Evolutionary conservation across 2,888 invertebrate genomes (phyloP).

Genomic region (Anoncus sp.): DNA sequence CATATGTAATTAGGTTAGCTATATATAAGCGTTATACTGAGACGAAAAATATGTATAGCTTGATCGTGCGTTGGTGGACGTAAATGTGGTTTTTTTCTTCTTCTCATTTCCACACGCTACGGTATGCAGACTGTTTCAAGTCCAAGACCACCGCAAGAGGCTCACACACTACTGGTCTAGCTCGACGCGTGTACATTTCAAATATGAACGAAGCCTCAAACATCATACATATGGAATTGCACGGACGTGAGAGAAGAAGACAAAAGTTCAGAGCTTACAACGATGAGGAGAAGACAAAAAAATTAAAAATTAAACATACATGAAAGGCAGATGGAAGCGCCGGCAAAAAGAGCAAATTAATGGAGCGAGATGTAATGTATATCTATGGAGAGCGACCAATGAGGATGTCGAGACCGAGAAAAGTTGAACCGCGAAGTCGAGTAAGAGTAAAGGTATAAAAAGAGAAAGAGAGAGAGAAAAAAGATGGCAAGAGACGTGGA

Average conservation of each 20-base stretch:
- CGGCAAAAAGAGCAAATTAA: not conserved
- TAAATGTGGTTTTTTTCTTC: conserved; percentile 2
- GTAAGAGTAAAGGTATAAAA: conserved; percentile 20
- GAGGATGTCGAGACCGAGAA: conserved; percentile 70
- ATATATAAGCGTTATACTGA: conserved; percentile 5
- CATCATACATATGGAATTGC: conserved; percentile 17
- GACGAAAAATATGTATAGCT: conserved; percentile 21
- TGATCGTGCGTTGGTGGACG: not conserved
- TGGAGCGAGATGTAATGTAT: not conserved
- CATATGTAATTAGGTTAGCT: conserved; percentile 19
- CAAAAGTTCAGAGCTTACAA: not conserved
- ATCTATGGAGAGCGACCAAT: not conserved
- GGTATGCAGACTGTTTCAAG: not conserved
- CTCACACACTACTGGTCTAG: not conserved
- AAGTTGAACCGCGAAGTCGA: conserved; percentile 72
- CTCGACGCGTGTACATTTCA: conserved; percentile 12
- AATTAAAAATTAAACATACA: conserved; percentile 32
- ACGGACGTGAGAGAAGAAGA: not conserved
- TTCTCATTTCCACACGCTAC: not conserved
- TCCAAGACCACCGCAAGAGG: conserved; percentile 1
- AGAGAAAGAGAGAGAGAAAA: not conserved
- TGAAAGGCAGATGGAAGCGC: conserved; percentile 13
- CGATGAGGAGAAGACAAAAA: conserved; percentile 9
- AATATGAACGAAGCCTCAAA: not conserved
- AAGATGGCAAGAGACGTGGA: conserved; percentile 43